A percentile compares a stretch with the other conserved stretches of the same genome.
phyloP scores from a whole-genome alignment of 2,888 invertebrate genomes.

The Pachliopta kotzebuea region DNA sequence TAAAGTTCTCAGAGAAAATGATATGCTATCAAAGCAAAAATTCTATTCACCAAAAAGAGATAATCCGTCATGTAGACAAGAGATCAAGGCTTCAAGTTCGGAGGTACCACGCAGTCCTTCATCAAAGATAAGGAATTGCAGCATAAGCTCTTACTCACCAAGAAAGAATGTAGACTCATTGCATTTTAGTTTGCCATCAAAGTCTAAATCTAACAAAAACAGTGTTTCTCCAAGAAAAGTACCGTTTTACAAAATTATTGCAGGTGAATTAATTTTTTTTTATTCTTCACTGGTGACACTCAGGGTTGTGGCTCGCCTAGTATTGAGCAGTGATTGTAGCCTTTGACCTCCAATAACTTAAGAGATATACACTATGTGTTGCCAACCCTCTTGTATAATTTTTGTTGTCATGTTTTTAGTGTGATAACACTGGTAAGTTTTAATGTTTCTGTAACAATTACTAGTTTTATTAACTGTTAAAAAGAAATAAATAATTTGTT shows the following conservation, averaged over 20 bases:
- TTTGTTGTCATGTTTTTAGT: background rate
- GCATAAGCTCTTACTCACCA: constrained; percentile 49
- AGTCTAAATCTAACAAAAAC: constrained; percentile 50
- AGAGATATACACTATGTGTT: too few species aligned
- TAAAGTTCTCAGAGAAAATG: constrained; percentile 45
- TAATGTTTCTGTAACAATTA: background rate
- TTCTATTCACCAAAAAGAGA: constrained; percentile 38
- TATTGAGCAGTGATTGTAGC: too few species aligned
- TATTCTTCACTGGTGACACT: too few species aligned
- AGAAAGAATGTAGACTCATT: constrained; percentile 52
- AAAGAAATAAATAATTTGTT: too few species aligned
- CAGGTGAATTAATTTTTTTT: constrained; percentile 56
- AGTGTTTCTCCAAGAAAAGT: constrained; percentile 44
- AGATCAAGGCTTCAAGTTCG: constrained; percentile 46
- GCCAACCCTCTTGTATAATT: too few species aligned
- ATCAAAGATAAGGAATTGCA: constrained; percentile 39
- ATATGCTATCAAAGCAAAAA: constrained; percentile 39
- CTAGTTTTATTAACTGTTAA: background rate
- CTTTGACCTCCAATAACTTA: too few species aligned
- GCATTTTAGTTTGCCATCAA: constrained; percentile 53
- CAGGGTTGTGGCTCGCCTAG: too few species aligned
- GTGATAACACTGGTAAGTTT: background rate
- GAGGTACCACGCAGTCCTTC: constrained; percentile 43
- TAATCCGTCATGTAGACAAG: constrained; percentile 40
- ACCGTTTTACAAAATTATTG: constrained; percentile 67